phyloP scores from a whole-genome alignment of 2,113 vertebrate species.

The Sterna hirundo region DNA sequence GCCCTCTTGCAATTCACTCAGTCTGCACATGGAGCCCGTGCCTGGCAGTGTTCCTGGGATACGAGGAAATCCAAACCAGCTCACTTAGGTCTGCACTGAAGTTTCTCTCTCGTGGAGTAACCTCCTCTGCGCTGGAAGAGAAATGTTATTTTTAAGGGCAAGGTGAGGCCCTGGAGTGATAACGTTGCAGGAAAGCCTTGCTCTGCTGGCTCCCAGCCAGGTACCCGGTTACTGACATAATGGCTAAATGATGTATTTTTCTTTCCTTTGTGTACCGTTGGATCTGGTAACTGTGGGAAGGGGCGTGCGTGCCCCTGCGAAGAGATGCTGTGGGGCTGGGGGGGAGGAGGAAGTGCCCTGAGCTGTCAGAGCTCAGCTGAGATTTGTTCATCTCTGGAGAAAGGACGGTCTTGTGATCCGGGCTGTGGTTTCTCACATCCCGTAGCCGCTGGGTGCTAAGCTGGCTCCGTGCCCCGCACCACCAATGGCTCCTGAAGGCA shows the following conservation, averaged over 20 bases:
- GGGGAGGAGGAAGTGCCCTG: neutral
- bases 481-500: neutral
- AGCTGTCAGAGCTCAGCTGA: neutral
- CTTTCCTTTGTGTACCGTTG: neutral
- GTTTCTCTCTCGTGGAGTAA: neutral
- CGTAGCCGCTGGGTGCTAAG: neutral
- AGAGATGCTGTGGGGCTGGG: neutral
- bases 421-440: neutral
- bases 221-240: neutral
- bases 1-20: neutral
- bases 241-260: neutral
- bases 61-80: neutral
- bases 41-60: neutral
- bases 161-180: neutral
- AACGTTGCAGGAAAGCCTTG: neutral
- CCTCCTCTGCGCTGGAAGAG: neutral
- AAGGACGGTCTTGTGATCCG: neutral
- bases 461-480: neutral
- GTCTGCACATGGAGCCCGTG: accelerated
- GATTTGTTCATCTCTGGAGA: neutral
- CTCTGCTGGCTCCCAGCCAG: neutral
- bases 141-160: neutral
- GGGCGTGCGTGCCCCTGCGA: neutral
- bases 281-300: neutral
- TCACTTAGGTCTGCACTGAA: accelerated